Conservation (phyloP, 2,113 vertebrate genomes). For the Coturnix japonica region DNA sequence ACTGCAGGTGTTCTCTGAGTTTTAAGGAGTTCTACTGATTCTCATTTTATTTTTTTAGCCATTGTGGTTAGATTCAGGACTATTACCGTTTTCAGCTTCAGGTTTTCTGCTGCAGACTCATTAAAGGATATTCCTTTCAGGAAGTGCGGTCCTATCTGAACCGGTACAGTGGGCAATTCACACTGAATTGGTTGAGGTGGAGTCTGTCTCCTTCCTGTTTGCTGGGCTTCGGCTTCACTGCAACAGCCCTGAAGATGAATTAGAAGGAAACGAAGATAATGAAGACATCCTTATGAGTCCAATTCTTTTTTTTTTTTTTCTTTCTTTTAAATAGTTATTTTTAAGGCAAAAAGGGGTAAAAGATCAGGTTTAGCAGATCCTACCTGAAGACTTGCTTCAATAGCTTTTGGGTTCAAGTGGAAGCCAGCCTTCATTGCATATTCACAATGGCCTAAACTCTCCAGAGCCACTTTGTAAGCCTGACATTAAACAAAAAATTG, state of each 20-base stretch:
- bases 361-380: not conserved
- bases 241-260: constrained; percentile 87
- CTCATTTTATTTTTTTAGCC: not conserved
- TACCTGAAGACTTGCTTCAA: constrained; percentile 95
- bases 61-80: not conserved
- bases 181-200: constrained; percentile 95
- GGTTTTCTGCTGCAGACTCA: constrained; percentile 94
- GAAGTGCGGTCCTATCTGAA: constrained; percentile 95
- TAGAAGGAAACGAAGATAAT: not conserved
- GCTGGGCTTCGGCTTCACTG: constrained; percentile 95
- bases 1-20: not conserved
- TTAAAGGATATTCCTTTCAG: constrained; percentile 98
- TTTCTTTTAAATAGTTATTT: not conserved
- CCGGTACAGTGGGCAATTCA: constrained; percentile 94
- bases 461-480: constrained; percentile 94
- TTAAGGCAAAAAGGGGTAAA: not conserved
- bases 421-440: constrained; percentile 97
- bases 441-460: constrained; percentile 96
- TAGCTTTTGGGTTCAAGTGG: constrained; percentile 94
- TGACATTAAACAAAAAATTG: constrained; percentile 59
- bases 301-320: too few species aligned
- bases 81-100: constrained; percentile 95
- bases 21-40: not conserved
- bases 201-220: constrained; percentile 94
- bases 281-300: not conserved